phyloP scores from a whole-genome alignment of 2,797 vertebrate genomes.

The Leucoraja ocellata region DNA sequence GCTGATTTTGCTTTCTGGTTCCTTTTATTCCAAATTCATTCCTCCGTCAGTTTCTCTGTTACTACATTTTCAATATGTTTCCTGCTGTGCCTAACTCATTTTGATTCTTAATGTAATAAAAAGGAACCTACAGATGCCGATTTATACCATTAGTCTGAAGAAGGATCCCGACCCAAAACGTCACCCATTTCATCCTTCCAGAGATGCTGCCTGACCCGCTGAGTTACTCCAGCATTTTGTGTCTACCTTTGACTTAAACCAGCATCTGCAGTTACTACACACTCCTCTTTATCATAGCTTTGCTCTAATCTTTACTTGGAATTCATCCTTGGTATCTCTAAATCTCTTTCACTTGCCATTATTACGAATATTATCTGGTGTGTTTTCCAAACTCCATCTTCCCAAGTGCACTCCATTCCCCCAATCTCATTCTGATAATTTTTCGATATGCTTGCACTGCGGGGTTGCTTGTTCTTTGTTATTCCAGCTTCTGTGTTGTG shows the following conservation, averaged over 20 bases:
- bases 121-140: no score
- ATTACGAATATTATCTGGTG: not conserved
- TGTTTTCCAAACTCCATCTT: not conserved
- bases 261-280: no score
- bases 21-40: not conserved
- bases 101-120: not conserved
- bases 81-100: not conserved
- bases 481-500: not conserved
- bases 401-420: not conserved
- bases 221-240: no score
- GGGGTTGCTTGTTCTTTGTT: not conserved
- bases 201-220: no score
- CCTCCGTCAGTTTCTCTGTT: not conserved
- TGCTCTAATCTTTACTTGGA: no score
- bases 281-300: not conserved
- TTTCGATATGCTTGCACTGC: not conserved
- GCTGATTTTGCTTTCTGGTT: not conserved
- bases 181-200: no score
- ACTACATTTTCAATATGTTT: not conserved
- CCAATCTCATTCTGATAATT: no score
- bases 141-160: no score
- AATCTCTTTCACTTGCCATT: not conserved
- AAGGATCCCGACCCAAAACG: no score
- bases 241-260: no score
- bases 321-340: no score